Base-by-base conservation (phyloP, 2,888 invertebrate genomes). In the Dilophus febrilis region DNA sequence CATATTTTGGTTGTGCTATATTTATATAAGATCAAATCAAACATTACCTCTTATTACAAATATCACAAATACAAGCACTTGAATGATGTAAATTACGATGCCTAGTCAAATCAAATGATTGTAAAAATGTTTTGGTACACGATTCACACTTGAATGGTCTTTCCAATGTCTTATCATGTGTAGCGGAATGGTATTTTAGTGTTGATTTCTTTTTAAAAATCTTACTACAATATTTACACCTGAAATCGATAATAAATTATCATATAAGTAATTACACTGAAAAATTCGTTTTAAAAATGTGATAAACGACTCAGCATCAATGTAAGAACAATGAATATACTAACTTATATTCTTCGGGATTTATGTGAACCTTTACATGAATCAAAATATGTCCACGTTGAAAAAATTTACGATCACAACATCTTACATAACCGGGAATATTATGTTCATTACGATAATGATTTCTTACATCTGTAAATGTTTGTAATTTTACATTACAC, bases 281-380 rank as follows among this genome's bases (percentile, higher is more conserved):
- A n/a, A n/a, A n/a, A n/a, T n/a, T n/a, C n/a, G n/a, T n/a, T n/a
- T n/a, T n/a, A n/a, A n/a, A n/a, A n/a, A n/a, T n/a, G n/a, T n/a
- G n/a, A n/a, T n/a, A n/a, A n/a, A n/a, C n/a, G n/a, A n/a, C n/a
- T n/a, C n/a, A n/a, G n/a, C n/a, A n/a, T n/a, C n/a, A n/a, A n/a
- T n/a, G n/a, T n/a, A n/a, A n/a, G n/a, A n/a, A n/a, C n/a, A n/a
- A n/a, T n/a, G n/a, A n/a, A n/a, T n/a, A n/a, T n/a, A n/a, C 22
- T 43, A 60, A 61, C 61, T 57, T 61, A 37, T 58, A 61, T 42
- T 55, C 54, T 42, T 59, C 58, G 3, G 61, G 61, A 50, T 61
- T 54, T 11, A 53, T 40, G 44, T 61, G 61, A 3, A 54, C 53
- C 34, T 58, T 55, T 2, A 61, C 56, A 41, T 61, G 61, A 38